These are phyloP conservation scores for Microctenopoma steveboyesi DNA, from an alignment of 2,797 vertebrate species.

Conservation along the genomic window DNA sequence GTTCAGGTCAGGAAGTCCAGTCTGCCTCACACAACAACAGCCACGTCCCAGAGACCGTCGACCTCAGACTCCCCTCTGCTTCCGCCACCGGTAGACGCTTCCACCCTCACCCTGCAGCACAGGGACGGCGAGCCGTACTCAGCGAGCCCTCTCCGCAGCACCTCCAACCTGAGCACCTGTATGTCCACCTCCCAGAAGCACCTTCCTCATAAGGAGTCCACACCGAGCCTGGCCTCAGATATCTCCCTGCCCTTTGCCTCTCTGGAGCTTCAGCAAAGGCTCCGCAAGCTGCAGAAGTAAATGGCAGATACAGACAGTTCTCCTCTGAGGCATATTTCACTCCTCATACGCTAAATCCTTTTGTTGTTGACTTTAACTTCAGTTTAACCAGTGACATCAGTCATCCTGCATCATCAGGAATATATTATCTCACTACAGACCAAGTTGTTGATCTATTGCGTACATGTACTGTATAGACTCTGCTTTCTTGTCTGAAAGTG, in stretches of 20 bases:
- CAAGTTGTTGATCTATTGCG: background rate
- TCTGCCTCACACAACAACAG: constrained; percentile 63
- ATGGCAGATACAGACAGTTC: background rate
- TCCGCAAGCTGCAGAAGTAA: constrained; percentile 95
- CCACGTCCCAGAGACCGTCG: constrained; percentile 52
- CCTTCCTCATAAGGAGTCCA: constrained; percentile 89
- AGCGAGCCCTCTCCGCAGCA: constrained; percentile 82
- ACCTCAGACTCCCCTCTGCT: constrained; percentile 56
- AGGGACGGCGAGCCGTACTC: constrained; percentile 72
- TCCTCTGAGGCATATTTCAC: background rate
- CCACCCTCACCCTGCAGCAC: constrained; percentile 70
- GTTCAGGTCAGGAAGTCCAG: constrained; percentile 91
- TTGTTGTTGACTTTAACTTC: background rate
- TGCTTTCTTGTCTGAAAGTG: constrained; percentile 24
- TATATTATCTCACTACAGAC: constrained; percentile 19
- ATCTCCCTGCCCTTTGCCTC: constrained; percentile 92
- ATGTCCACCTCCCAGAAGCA: constrained; percentile 87
- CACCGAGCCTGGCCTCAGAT: constrained; percentile 94
- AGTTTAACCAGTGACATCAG: background rate
- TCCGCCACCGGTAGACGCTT: constrained; percentile 53
- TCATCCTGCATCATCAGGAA: constrained; percentile 8
- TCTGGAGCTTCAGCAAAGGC: constrained; percentile 91
- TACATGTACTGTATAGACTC: constrained; percentile 1
- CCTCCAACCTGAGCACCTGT: constrained; percentile 82
- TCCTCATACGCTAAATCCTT: background rate